Conservation (phyloP, 92 coral and sea anemone genomes). For the Porites evermanni region DNA sequence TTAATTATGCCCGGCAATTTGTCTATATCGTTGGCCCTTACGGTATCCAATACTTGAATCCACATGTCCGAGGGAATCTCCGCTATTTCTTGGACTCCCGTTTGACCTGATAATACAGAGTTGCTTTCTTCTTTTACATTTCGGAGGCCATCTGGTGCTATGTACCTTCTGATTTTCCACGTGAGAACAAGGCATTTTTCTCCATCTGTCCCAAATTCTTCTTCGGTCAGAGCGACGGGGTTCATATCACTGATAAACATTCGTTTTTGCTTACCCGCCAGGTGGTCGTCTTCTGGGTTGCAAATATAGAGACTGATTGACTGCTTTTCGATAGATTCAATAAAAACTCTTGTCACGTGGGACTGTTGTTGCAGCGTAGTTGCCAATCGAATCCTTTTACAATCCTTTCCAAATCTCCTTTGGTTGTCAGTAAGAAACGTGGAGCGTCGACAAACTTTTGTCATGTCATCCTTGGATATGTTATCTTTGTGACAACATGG, state of each 20-base stretch:
- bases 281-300: slow-evolving; percentile 58
- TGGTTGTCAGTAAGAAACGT: slow-evolving; percentile 70
- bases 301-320: slow-evolving; percentile 55
- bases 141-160: slow-evolving; percentile 27
- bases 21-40: slow-evolving; percentile 21
- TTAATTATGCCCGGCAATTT: slow-evolving; percentile 21
- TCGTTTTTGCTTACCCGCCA: slow-evolving; percentile 55
- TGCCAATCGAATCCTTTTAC: slow-evolving; percentile 72
- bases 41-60: slow-evolving; percentile 51
- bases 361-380: slow-evolving; percentile 54
- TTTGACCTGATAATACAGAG: neutral
- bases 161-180: slow-evolving; percentile 77
- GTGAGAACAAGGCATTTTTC: slow-evolving; percentile 35
- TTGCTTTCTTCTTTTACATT: neutral
- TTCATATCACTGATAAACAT: slow-evolving; percentile 72
- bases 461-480: slow-evolving; percentile 63
- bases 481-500: neutral
- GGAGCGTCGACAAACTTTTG: slow-evolving; percentile 79
- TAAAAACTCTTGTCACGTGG: slow-evolving; percentile 56
- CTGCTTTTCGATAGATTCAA: slow-evolving; percentile 66
- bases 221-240: slow-evolving; percentile 29
- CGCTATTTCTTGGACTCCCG: neutral
- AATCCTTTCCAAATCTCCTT: slow-evolving; percentile 68
- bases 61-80: slow-evolving; percentile 54
- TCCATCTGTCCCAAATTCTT: slow-evolving; percentile 25